A percentile compares a stretch with the other conserved stretches of the same genome.
phyloP scores from a whole-genome alignment of 2,113 vertebrate species.

The Larimichthys crocea region DNA sequence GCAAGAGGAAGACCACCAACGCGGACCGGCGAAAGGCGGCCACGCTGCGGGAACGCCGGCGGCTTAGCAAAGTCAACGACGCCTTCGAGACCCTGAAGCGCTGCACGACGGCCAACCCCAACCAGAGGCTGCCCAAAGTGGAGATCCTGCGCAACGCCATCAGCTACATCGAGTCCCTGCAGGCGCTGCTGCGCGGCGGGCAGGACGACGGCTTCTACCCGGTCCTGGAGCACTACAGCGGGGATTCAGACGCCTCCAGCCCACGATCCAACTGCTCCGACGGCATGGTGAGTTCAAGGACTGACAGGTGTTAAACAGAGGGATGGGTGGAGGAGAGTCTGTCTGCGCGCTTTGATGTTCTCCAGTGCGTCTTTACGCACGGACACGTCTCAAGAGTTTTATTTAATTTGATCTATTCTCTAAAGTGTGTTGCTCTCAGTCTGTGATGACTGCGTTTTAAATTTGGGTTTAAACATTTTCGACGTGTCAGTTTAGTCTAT shows the following conservation, averaged over 20 bases:
- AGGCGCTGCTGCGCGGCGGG: slow-evolving; percentile 91
- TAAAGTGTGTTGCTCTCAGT: too few species aligned
- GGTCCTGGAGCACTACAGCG: slow-evolving; percentile 93
- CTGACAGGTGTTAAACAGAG: slow-evolving; percentile 11
- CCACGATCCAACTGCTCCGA: slow-evolving; percentile 97
- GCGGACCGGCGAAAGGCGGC: slow-evolving; percentile 95
- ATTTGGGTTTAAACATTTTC: too few species aligned
- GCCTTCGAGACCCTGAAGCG: slow-evolving; percentile 98
- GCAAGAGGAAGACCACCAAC: slow-evolving; percentile 97
- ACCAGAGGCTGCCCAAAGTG: slow-evolving; percentile 97
- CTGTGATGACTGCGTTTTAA: too few species aligned
- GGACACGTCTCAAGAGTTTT: neutral
- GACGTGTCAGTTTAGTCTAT: too few species aligned
- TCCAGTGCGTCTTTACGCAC: slow-evolving; percentile 27
- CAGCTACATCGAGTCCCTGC: slow-evolving; percentile 97
- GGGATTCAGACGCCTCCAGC: slow-evolving; percentile 95
- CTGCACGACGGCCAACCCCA: slow-evolving; percentile 95
- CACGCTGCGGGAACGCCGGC: slow-evolving; percentile 94
- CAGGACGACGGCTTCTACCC: slow-evolving; percentile 91
- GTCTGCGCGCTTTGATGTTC: neutral
- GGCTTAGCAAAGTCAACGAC: slow-evolving; percentile 97
- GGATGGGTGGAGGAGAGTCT: neutral
- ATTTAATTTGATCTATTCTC: too few species aligned
- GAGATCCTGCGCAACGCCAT: slow-evolving; percentile 99
- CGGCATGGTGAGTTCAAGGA: slow-evolving; percentile 91